Conservation (phyloP, 2,888 invertebrate species). For the Stratiomys singularior region DNA sequence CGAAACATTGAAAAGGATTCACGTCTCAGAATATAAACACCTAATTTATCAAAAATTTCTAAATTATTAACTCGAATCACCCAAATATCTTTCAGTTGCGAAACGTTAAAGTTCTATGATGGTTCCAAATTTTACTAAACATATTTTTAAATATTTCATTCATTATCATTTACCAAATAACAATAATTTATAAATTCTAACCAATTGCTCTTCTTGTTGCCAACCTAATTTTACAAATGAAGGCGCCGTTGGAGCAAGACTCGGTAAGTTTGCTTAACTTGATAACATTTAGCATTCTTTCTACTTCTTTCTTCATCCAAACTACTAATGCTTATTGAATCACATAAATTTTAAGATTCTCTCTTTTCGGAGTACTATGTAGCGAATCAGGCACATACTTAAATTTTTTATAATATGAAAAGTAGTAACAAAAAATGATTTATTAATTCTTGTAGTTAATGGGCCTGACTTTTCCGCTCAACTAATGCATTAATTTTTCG, state of each 20-base stretch:
- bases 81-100: not conserved
- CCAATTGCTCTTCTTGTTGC: conserved; percentile 59
- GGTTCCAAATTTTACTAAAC: conserved; percentile 33
- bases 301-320: not conserved
- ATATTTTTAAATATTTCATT: conserved; percentile 17
- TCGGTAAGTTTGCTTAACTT: conserved; percentile 69
- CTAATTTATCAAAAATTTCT: too few relatives aligned
- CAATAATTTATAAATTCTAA: conserved; percentile 54
- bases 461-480: too few relatives aligned
- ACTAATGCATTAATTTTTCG: not conserved
- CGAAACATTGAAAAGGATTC: too few relatives aligned
- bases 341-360: not conserved
- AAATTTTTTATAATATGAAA: too few relatives aligned
- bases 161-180: conserved; percentile 35
- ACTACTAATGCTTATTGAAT: conserved; percentile 37
- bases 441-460: too few relatives aligned
- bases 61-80: not conserved
- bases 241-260: conserved; percentile 75
- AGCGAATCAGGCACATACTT: not conserved
- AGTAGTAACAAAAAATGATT: too few relatives aligned
- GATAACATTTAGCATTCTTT: conserved; percentile 18
- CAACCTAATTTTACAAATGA: conserved; percentile 55
- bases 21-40: too few relatives aligned
- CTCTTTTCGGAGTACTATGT: not conserved
- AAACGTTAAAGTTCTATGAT: not conserved